phyloP scores from a whole-genome alignment of 2,113 vertebrate species.

The Prunella himalayana region DNA sequence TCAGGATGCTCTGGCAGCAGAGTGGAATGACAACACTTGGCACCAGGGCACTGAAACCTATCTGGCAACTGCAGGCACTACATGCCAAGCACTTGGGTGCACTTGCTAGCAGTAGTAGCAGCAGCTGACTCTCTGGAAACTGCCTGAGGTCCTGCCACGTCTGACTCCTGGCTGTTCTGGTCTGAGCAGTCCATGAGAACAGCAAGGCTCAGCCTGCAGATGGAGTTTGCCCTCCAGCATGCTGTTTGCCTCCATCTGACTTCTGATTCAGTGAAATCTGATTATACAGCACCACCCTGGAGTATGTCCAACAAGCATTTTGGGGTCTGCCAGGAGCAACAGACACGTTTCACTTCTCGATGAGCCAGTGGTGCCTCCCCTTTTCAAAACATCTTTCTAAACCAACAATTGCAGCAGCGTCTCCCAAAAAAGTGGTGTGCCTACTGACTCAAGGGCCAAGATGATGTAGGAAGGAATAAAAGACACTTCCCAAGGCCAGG shows the following conservation, averaged over 20 bases:
- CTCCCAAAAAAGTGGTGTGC: neutral
- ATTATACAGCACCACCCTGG: neutral
- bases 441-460: neutral
- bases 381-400: neutral
- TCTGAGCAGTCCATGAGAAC: neutral
- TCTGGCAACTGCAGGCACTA: neutral
- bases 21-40: neutral
- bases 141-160: neutral
- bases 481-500: neutral
- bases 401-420: neutral
- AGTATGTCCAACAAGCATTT: neutral
- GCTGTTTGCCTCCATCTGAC: neutral
- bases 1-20: neutral
- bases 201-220: neutral
- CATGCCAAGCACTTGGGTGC: neutral
- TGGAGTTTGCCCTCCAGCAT: neutral
- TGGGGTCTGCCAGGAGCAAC: neutral
- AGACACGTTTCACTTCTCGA: neutral
- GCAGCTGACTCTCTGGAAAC: neutral
- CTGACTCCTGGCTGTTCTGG: neutral
- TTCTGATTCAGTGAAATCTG: neutral
- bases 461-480: neutral
- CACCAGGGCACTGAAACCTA: neutral
- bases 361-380: neutral
- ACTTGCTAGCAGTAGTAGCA: neutral